Evolutionary conservation across 2,888 invertebrate genomes (phyloP), one percentile per base, ranked within the genome.

Genomic region (Pediacus dermestoides): DNA sequence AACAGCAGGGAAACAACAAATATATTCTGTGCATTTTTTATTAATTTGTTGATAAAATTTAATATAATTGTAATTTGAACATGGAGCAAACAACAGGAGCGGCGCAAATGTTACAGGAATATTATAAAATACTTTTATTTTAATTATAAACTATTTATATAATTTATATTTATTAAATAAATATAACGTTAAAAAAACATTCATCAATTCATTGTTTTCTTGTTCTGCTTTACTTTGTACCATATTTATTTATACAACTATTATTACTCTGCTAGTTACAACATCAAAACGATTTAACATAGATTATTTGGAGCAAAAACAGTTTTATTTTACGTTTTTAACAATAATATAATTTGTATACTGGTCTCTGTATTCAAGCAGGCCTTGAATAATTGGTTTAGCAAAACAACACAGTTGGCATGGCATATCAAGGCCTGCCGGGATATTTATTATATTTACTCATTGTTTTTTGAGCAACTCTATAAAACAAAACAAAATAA

Each of bases 131-230:
- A 51, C 45, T 48, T 52, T 48, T 52, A 49, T 52, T 49, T 49
- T 51, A 49, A 44, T 46, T 48, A 51, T 44, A 48, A 34, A 34
- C 37, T 48, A 44, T 48, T 52, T 52, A 39, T 47, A 47, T 43
- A 39, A 31, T 44, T 39, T 41, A 18, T 44, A 18, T 38, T 38
- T 37, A 37, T 39, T 50, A 47, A 45, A 47, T 49, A 49, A 46
- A 50, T 48, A 48, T 44, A 46, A 22, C 39, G 38, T 33, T 43
- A 42, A 46, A 44, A 13, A n/a, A 33, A 31, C 23, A 23, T 23
- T 7, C 10, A 28, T 9, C 4, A 11, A 16, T 39, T 9, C 33
- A 34, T 44, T 22, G 14, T 39, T 23, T 36, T 36, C 31, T 27
- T 33, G 45, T 49, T 50, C 42, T 44, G 47, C 46, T 44, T 43